A percentile compares a stretch with the other conserved stretches of the same genome.
Evolutionary conservation across 2,113 vertebrate species (phyloP).

Genomic region (Climacteris rufus): DNA sequence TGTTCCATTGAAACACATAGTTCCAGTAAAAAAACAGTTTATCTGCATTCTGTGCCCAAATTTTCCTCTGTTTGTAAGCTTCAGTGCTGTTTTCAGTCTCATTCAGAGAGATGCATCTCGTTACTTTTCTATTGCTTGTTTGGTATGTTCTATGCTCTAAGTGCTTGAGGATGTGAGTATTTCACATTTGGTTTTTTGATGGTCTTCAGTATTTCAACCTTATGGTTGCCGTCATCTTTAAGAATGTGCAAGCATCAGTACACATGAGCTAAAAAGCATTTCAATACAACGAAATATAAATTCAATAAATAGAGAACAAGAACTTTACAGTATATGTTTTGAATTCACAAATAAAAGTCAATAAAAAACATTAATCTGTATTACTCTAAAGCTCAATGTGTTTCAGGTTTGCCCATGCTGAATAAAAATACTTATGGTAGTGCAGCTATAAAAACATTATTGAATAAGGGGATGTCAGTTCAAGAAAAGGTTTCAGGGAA

Average conservation of each 20-base stretch:
- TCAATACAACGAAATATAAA: neutral
- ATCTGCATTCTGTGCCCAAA: neutral
- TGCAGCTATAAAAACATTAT: neutral
- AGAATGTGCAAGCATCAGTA: neutral
- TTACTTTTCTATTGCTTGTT: neutral
- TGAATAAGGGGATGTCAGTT: neutral
- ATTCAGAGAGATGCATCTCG: neutral
- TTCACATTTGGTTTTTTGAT: neutral
- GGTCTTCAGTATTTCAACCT: slow-evolving; percentile 19
- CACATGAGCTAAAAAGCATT: neutral
- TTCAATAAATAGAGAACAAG: slow-evolving; percentile 3
- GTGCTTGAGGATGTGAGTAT: neutral
- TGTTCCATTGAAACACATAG: neutral
- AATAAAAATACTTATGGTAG: neutral
- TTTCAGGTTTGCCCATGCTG: neutral
- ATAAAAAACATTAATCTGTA: neutral
- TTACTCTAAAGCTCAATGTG: neutral
- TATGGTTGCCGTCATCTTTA: neutral
- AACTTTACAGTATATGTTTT: neutral
- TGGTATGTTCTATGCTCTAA: neutral
- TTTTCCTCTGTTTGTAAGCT: neutral
- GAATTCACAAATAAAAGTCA: neutral
- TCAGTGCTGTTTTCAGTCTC: neutral
- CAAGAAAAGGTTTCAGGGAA: neutral
- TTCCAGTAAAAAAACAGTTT: neutral